Conservation (phyloP, 2,888 invertebrate genomes). For the Caenorhabditis auriculariae region DNA sequence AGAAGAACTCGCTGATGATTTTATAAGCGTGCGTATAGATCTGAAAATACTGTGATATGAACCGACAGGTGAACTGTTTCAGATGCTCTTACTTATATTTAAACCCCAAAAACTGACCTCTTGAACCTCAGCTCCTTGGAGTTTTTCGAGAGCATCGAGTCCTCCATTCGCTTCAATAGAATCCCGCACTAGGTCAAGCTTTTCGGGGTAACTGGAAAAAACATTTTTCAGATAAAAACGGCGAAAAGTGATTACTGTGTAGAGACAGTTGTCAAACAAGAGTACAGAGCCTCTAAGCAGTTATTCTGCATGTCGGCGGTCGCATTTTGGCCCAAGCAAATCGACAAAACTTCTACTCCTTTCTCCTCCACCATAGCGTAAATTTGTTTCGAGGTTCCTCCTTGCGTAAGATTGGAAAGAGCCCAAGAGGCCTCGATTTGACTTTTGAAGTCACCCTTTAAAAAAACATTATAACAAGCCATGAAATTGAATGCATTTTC, state of each 20-base stretch:
- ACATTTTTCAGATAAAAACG: not conserved
- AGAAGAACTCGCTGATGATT: constrained; percentile 68
- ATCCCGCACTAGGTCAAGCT: constrained; percentile 75
- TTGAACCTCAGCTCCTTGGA: constrained; percentile 68
- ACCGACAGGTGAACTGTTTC: not conserved
- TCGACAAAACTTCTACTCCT: constrained; percentile 40
- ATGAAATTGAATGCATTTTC: not conserved
- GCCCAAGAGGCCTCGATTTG: constrained; percentile 97
- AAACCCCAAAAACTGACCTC: constrained; percentile 63
- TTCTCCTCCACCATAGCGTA: constrained; percentile 32
- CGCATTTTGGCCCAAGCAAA: constrained; percentile 38
- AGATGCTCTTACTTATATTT: too few species aligned
- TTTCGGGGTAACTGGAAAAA: constrained; percentile 29
- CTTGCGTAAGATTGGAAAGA: constrained; percentile 73
- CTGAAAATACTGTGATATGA: not conserved
- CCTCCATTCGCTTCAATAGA: constrained; percentile 84
- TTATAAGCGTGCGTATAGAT: constrained; percentile 66
- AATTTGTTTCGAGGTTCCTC: constrained; percentile 43
- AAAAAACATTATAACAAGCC: not conserved
- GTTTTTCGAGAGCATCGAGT: constrained; percentile 67
- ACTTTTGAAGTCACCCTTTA: constrained; percentile 62
- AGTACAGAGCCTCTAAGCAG: constrained; percentile 43
- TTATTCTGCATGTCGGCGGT: constrained; percentile 45
- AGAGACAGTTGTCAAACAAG: constrained; percentile 26
- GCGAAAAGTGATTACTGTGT: not conserved